Evolutionary conservation across 2,797 vertebrate species (phyloP).

Genomic region (Bovichtus variegatus): DNA sequence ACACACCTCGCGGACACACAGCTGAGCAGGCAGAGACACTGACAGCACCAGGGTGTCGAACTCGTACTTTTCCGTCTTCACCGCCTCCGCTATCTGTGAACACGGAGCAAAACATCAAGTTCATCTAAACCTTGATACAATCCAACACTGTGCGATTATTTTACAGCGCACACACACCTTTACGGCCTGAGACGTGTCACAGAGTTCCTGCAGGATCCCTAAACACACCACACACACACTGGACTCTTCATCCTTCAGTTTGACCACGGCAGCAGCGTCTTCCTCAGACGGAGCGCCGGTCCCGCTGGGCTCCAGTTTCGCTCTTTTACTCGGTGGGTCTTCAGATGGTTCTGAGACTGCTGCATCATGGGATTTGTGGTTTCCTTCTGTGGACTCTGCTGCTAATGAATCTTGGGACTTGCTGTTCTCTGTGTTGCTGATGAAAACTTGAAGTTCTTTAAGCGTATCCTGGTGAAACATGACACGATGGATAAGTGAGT

Average conservation of each 20-base stretch:
- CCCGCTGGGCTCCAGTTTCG: constrained; percentile 74
- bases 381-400: constrained; percentile 7
- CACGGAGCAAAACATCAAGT: neutral
- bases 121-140: neutral
- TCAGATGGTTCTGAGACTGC: constrained; percentile 18
- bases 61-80: constrained; percentile 88
- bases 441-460: constrained; percentile 84
- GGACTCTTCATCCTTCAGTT: neutral
- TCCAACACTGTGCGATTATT: no score
- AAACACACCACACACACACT: constrained; percentile 90
- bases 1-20: constrained; percentile 95
- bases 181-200: constrained; percentile 84
- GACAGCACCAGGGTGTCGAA: constrained; percentile 92
- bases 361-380: constrained; percentile 43
- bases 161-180: constrained; percentile 81
- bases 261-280: neutral
- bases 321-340: constrained; percentile 88
- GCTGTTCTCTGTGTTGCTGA: constrained; percentile 36
- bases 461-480: constrained; percentile 84
- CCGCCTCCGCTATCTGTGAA: constrained; percentile 89
- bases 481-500: neutral
- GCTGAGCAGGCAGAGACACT: constrained; percentile 94
- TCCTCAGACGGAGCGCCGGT: constrained; percentile 22
- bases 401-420: constrained; percentile 11
- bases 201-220: constrained; percentile 92